Evolutionary conservation across 2,113 vertebrate genomes (phyloP).

Genomic region (Phalacrocorax carbo): DNA sequence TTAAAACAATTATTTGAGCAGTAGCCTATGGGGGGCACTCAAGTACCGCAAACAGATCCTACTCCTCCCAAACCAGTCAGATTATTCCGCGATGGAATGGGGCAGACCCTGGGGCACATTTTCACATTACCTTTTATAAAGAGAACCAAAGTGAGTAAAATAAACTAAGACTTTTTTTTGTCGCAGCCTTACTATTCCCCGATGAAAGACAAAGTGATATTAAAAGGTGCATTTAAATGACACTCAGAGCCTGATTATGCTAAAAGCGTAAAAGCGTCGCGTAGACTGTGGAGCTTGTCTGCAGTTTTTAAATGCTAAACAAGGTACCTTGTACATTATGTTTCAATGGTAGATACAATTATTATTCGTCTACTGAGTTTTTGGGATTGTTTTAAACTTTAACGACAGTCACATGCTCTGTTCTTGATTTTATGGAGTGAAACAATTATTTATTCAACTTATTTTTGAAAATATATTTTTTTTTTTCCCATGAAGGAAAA

Average conservation of each 20-base stretch:
- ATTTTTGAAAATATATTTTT: not conserved
- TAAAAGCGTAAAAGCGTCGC: constrained; percentile 33
- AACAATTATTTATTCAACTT: constrained; percentile 71
- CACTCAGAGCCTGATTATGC: constrained; percentile 56
- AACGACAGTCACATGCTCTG: constrained; percentile 4
- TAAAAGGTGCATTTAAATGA: constrained; percentile 67
- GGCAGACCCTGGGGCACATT: constrained; percentile 54
- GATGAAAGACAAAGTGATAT: constrained; percentile 56
- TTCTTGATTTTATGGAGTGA: constrained; percentile 58
- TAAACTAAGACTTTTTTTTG: constrained; percentile 45
- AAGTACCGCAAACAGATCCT: constrained; percentile 65
- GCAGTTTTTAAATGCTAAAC: constrained; percentile 40
- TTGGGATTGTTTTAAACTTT: constrained; percentile 58
- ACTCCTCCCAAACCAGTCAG: not conserved
- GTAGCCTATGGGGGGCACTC: constrained; percentile 80
- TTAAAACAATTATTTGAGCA: constrained; percentile 16
- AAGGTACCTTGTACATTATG: not conserved
- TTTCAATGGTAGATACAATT: constrained; percentile 55
- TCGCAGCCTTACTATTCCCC: constrained; percentile 1
- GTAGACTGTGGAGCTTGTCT: constrained; percentile 4
- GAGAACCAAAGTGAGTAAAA: constrained; percentile 68
- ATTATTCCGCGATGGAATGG: not conserved
- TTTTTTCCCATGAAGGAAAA: constrained; percentile 15
- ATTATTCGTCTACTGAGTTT: constrained; percentile 56
- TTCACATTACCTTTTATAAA: constrained; percentile 59